These are phyloP conservation scores for Eptatretus atami DNA, from an alignment of 2,797 vertebrate species.

Conservation along the genomic window DNA sequence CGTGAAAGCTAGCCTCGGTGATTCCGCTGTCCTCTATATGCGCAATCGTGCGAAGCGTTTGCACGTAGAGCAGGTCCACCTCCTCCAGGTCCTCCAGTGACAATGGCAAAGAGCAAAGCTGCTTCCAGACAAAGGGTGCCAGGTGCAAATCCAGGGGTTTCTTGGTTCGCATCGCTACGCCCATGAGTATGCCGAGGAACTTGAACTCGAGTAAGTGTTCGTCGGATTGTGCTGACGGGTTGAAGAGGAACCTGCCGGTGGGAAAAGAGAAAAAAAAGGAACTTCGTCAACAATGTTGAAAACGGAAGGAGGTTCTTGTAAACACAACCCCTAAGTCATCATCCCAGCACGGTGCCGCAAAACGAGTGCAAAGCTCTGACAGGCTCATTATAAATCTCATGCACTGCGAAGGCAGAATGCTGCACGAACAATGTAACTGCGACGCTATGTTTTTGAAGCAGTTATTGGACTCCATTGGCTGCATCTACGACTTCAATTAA, in stretches of 20 bases:
- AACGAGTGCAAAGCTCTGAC: no score
- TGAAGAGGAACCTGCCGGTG: constrained; percentile 27
- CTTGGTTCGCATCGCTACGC: constrained; percentile 39
- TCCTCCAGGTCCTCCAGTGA: constrained; percentile 34
- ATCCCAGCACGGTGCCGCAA: no score
- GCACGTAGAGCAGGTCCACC: constrained; percentile 38
- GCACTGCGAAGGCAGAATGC: no score
- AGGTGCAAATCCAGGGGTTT: constrained; percentile 38
- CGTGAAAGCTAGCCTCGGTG: constrained; percentile 39
- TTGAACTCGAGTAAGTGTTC: constrained; percentile 40
- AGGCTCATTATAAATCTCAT: no score
- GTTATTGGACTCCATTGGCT: no score
- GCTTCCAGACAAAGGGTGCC: constrained; percentile 39
- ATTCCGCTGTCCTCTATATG: constrained; percentile 53
- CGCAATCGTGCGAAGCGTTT: constrained; percentile 46
- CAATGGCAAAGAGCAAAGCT: constrained; percentile 37
- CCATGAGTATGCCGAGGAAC: constrained; percentile 39
- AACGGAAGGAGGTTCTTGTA: no score
- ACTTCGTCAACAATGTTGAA: no score
- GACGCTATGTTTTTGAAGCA: no score
- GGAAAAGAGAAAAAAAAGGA: constrained; percentile 1
- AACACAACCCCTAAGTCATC: no score
- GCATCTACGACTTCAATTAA: no score
- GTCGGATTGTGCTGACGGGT: constrained; percentile 29
- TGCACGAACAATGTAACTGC: no score